A percentile compares a stretch with the other conserved stretches of the same genome.
Conservation (phyloP, 2,113 vertebrate species). For the Ailuropoda melanoleuca region DNA sequence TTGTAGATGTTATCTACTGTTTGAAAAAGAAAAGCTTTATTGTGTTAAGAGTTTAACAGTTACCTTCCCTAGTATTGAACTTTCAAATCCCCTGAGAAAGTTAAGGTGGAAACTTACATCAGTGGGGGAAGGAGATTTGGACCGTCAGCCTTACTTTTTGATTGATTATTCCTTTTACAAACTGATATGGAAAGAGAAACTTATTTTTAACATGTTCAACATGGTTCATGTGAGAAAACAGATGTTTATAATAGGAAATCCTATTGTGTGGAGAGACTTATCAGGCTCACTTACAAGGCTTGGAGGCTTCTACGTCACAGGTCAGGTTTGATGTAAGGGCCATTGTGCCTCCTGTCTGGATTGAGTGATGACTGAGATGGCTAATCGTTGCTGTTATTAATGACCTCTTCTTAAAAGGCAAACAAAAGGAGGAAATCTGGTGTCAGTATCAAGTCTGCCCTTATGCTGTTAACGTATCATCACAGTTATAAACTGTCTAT, state of each 20-base stretch:
- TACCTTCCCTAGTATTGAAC: not conserved
- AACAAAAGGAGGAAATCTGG: conserved; percentile 70
- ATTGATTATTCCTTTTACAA: conserved; percentile 66
- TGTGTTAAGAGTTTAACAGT: not conserved
- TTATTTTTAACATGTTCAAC: conserved; percentile 68
- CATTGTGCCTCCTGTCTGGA: conserved; percentile 53
- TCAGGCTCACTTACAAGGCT: conserved; percentile 58
- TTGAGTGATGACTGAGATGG: conserved; percentile 50
- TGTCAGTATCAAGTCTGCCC: conserved; percentile 54
- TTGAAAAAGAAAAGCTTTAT: conserved; percentile 34
- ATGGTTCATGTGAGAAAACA: conserved; percentile 64
- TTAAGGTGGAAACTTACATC: conserved; percentile 48
- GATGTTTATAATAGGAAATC: conserved; percentile 78
- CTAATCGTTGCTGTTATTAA: conserved; percentile 72
- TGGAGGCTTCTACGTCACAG: not conserved
- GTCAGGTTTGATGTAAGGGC: conserved; percentile 68
- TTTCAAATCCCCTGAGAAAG: conserved; percentile 47
- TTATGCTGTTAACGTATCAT: conserved; percentile 57
- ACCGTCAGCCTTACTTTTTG: conserved; percentile 32
- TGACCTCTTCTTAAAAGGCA: conserved; percentile 68
- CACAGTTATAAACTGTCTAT: conserved; percentile 48
- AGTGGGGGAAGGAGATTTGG: not conserved
- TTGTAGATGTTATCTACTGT: not conserved
- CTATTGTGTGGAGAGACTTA: conserved; percentile 63
- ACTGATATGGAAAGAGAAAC: conserved; percentile 45